phyloP scores from a whole-genome alignment of 2,797 vertebrate species.

The Odontamblyopus lacepedii region DNA sequence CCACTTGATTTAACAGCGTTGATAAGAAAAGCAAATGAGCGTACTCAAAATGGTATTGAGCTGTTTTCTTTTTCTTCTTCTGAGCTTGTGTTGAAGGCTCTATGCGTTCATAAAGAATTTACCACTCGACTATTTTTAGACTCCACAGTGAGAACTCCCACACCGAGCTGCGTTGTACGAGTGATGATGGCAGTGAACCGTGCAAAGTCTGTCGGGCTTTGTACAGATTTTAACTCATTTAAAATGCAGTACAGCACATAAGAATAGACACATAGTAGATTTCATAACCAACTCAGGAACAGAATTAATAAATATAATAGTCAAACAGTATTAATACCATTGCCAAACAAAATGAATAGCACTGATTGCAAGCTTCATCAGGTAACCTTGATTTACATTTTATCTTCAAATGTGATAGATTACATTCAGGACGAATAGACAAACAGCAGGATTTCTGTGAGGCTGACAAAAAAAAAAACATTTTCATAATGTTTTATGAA shows the following conservation, averaged over 20 bases:
- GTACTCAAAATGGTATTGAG: slow-evolving; percentile 54
- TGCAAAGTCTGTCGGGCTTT: slow-evolving; percentile 35
- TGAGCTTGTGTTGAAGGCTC: slow-evolving; percentile 39
- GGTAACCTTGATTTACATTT: not conserved
- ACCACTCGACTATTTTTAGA: slow-evolving; percentile 70
- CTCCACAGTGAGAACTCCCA: slow-evolving; percentile 51
- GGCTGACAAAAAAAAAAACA: not conserved
- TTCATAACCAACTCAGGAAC: not conserved
- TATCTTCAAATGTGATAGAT: not conserved
- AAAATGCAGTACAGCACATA: not conserved
- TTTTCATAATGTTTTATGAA: too few species aligned
- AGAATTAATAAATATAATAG: not conserved
- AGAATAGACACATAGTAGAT: not conserved
- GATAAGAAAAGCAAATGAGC: slow-evolving; percentile 33
- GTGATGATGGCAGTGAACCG: slow-evolving; percentile 29
- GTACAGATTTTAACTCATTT: slow-evolving; percentile 1
- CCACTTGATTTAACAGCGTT: not conserved
- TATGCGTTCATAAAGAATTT: slow-evolving; percentile 73
- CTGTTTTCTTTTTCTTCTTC: slow-evolving; percentile 36
- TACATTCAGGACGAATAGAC: not conserved
- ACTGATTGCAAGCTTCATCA: not conserved
- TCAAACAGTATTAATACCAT: not conserved
- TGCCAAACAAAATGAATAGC: not conserved
- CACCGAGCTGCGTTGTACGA: slow-evolving; percentile 24
- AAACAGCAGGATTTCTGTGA: not conserved